phyloP scores from a whole-genome alignment of 2,888 invertebrate species.

The Sarcophaga rosellei region DNA sequence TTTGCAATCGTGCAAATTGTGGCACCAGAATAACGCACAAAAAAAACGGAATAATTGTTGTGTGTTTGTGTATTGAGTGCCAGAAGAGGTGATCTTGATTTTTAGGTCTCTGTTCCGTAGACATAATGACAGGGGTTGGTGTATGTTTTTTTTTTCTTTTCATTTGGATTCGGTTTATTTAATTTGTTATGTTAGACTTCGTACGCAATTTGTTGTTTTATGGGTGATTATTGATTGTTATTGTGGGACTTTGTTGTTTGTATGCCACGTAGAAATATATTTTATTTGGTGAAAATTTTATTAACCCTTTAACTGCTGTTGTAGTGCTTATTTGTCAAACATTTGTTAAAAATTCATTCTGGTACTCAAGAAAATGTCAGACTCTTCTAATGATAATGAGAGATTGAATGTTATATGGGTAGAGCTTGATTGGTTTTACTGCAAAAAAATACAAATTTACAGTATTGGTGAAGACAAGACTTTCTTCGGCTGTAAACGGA shows the following conservation, averaged over 20 bases:
- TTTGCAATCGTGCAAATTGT: neutral
- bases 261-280: no score
- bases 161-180: neutral
- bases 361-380: no score
- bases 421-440: no score
- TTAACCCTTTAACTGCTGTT: neutral
- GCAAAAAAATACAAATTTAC: no score
- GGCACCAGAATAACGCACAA: neutral
- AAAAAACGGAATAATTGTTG: neutral
- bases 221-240: neutral
- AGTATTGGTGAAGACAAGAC: no score
- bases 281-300: neutral
- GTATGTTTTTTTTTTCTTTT: neutral
- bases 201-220: neutral
- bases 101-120: neutral
- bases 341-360: no score
- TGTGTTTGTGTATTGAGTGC: neutral
- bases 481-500: no score
- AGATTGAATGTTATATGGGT: no score
- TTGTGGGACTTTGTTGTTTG: neutral
- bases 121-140: neutral
- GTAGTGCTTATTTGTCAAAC: neutral
- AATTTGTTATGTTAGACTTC: neutral
- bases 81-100: neutral
- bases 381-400: no score